phyloP scores from a whole-genome alignment of 2,797 vertebrate species.

The Anguilla anguilla region DNA sequence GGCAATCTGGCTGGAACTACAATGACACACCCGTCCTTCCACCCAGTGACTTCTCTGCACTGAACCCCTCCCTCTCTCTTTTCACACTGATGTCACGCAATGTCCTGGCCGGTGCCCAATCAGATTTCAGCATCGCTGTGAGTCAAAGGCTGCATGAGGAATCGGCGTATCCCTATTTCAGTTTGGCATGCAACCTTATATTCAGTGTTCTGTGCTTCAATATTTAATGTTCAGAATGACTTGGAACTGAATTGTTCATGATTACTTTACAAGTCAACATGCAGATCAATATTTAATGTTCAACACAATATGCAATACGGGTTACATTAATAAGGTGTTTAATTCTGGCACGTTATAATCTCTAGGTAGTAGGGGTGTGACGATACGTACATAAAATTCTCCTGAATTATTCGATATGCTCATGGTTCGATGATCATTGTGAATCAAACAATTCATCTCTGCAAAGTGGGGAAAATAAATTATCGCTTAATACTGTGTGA shows the following conservation, averaged over 20 bases:
- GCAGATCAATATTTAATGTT: not conserved
- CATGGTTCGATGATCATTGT: too few relatives aligned
- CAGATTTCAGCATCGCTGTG: not conserved
- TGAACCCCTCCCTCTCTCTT: not conserved
- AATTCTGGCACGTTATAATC: not conserved
- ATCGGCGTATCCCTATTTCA: not conserved
- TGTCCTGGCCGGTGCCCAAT: conserved; percentile 2
- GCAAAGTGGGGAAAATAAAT: not conserved
- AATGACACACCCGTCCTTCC: not conserved
- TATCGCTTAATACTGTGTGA: too few relatives aligned
- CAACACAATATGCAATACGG: not conserved
- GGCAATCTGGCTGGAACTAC: not conserved
- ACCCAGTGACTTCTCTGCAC: not conserved
- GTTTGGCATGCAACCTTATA: not conserved
- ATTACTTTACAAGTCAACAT: not conserved
- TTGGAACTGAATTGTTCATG: not conserved
- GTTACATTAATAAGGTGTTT: not conserved
- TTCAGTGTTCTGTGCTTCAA: not conserved
- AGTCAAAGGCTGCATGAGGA: not conserved
- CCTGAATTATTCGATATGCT: not conserved
- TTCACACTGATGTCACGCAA: not conserved
- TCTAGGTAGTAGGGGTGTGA: not conserved
- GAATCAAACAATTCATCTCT: too few relatives aligned
- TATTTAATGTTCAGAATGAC: conserved; percentile 11
- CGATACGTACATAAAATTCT: not conserved